Evolutionary conservation across 92 coral and sea anemone species (phyloP), one percentile per base, ranked within the genome.

Genomic region (Anthopleura xanthogrammica): DNA sequence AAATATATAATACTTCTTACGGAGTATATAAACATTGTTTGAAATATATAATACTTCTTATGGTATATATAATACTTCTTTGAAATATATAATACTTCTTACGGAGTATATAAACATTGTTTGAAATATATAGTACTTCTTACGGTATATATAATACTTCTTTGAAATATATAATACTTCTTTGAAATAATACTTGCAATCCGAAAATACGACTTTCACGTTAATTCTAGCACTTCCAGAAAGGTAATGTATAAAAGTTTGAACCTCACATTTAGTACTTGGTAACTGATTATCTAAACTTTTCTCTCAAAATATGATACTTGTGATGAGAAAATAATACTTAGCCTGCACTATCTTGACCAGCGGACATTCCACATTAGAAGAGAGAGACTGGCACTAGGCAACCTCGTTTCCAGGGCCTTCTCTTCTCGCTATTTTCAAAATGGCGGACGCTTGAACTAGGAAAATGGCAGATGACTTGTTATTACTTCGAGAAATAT

Each of bases 401-500:
- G 5, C 17, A 62, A 20, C 7, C 5, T 46, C 9, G 5, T 46
- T 9, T 29, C 36, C 36, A 29, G 1, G 36, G 36, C 50, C 50
- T 5, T 9, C 50, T 46, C 9, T 46, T 46, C 50, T 46, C 50
- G 50, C 50, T 46, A 46, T 46, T 9, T 46, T 46, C 9, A 62
- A 19, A 24, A 62, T 62, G 70, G 70, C 70, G 29, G 70, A 62
- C 36, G 36, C 36, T 29, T 29, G 36, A 29, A 29, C 36, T 29
- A 29, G 36, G 36, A 14, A 11, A 13, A 68, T 29, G 42, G 73
- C 73, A 41, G 73, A 68, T 68, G 72, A 64, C 36, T 68, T 68
- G 42, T 7, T 24, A 22, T 64, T 68, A 68, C 73, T 68, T 68
- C 73, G 41, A 24, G 85, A 80, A 60, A 76, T 80, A 60, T 74